Base-by-base conservation (phyloP, 2,888 invertebrate species). In the Cosmia trapezina region DNA sequence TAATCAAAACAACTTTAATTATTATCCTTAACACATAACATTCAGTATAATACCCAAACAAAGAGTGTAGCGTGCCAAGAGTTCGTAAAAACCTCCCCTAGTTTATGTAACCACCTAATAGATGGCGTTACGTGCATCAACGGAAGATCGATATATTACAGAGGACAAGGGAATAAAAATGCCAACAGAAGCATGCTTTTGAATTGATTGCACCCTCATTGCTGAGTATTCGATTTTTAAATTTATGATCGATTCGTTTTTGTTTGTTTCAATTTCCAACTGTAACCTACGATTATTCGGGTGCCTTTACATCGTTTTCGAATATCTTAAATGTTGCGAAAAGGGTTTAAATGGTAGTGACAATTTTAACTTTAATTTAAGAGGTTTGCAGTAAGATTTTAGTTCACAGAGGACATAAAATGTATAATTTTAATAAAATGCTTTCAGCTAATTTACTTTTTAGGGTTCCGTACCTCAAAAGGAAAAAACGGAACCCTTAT, bases 121-220 rank as follows among this genome's bases (percentile, higher is more conserved):
- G 91, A 90, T 91, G 91, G 89, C 89, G 88, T 79, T 87, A 87
- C 78, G 75, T 71, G 86, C 72, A 51, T 60, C 68, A 69, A 57
- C 65, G 3, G 65, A 72, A 76, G 70, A 85, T 85, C 86, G 86
- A 86, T 85, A 81, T 47, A 22, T 37, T 85, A 81, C 51, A 22
- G 33, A 33, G 45, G 22, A 85, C 60, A 51, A 59, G 37, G 37
- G 22, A 75, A 80, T 80, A 74, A 80, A 80, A 68, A 49, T 72
- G 49, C 5, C 59, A 22, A 33, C 37, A 37, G 47, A 51, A 22
- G 11, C 28, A 62, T 12, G 53, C 14, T 65, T 71, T 73, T 72
- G 54, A 62, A 70, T 70, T 56, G 28, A 69, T 70, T 12, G 62
- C 57, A 53, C 51, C 28, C 60, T 68, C 61, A 63, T 60, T 60